A percentile compares a stretch with the other conserved stretches of the same genome.
phyloP scores from a whole-genome alignment of 1,140 invertebrate genomes.

The Lanistes nyassanus region DNA sequence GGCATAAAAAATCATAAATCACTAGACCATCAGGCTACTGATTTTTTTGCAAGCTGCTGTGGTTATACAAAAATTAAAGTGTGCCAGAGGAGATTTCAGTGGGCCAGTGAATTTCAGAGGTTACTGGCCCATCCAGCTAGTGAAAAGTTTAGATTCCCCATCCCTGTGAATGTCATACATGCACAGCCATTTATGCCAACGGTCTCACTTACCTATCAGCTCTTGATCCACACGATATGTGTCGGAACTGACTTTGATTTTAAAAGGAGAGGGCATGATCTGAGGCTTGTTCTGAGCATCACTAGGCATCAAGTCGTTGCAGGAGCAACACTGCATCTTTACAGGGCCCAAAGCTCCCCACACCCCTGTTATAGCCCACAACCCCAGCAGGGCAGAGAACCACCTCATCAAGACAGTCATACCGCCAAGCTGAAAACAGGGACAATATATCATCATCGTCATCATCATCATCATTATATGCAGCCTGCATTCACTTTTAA shows the following conservation, averaged over 20 bases:
- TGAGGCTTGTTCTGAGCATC: slow-evolving; percentile 34
- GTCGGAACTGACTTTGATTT: slow-evolving; percentile 35
- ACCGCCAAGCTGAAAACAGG: background rate
- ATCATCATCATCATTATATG: background rate
- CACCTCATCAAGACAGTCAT: background rate
- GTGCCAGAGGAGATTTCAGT: too few relatives aligned
- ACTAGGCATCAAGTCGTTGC: slow-evolving; percentile 33
- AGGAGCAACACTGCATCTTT: slow-evolving; percentile 38
- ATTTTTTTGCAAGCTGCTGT: too few relatives aligned
- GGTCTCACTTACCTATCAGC: slow-evolving; percentile 34
- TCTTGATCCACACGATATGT: slow-evolving; percentile 31
- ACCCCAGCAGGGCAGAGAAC: slow-evolving; percentile 6
- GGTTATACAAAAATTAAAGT: too few relatives aligned
- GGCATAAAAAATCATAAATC: too few relatives aligned
- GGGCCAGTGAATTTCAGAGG: too few relatives aligned
- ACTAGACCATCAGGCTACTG: too few relatives aligned
- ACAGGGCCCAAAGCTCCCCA: slow-evolving; percentile 19
- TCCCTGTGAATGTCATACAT: slow-evolving; percentile 16
- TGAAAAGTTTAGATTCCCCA: too few relatives aligned
- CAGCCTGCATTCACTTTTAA: background rate
- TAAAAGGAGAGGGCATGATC: slow-evolving; percentile 46
- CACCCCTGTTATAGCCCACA: background rate
- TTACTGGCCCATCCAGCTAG: too few relatives aligned
- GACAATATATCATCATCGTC: background rate
- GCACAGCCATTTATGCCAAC: slow-evolving; percentile 1